phyloP scores from a whole-genome alignment of 2,113 vertebrate species.

The Myotis yumanensis region DNA sequence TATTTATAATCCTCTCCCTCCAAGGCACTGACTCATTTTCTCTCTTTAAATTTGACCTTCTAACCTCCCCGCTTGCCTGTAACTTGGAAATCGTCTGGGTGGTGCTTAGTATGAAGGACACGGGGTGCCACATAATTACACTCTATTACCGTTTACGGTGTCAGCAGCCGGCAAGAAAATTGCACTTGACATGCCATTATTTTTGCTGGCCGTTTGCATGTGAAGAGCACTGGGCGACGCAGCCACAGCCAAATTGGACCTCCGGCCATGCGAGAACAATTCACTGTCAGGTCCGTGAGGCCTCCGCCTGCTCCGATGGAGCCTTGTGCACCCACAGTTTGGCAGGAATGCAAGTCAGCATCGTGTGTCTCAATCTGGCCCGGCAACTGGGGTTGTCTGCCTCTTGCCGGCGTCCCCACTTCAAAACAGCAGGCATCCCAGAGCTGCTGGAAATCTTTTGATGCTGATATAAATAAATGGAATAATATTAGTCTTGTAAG shows the following conservation, averaged over 20 bases:
- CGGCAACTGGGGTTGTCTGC: neutral
- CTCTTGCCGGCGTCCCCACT: neutral
- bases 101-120: slow-evolving; percentile 60
- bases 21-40: slow-evolving; percentile 79
- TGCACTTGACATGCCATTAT: slow-evolving; percentile 48
- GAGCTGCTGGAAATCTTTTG: neutral
- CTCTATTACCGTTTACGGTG: slow-evolving; percentile 49
- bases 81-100: slow-evolving; percentile 68
- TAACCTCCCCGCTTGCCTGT: slow-evolving; percentile 65
- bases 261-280: slow-evolving; percentile 59
- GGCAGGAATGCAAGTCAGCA: slow-evolving; percentile 65
- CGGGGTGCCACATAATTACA: slow-evolving; percentile 65
- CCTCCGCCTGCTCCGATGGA: slow-evolving; percentile 53
- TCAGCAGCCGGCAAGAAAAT: slow-evolving; percentile 59
- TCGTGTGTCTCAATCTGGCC: slow-evolving; percentile 8
- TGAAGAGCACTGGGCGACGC: slow-evolving; percentile 14
- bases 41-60: slow-evolving; percentile 77
- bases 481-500: neutral
- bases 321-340: slow-evolving; percentile 42
- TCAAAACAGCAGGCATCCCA: neutral
- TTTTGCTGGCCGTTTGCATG: slow-evolving; percentile 58
- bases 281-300: slow-evolving; percentile 50
- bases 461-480: neutral
- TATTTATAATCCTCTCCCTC: slow-evolving; percentile 75
- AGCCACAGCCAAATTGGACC: slow-evolving; percentile 57